These are phyloP conservation scores for Gonocerus acuteangulatus DNA, from an alignment of 2,888 invertebrate genomes.

Conservation along the genomic window DNA sequence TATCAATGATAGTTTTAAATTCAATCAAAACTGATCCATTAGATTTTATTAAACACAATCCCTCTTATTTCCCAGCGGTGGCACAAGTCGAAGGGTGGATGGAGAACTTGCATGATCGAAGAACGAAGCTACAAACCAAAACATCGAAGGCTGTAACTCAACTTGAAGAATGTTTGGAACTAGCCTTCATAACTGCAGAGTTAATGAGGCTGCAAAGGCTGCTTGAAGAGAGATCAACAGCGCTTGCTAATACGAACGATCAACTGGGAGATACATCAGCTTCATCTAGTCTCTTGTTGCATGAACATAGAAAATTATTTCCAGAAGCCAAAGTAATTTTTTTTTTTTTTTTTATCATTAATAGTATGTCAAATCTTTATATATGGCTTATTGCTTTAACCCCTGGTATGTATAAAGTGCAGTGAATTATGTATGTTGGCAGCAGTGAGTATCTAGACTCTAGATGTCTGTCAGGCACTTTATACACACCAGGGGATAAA, in stretches of 20 bases:
- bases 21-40: too few relatives aligned
- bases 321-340: slow-evolving; percentile 56
- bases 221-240: slow-evolving; percentile 50
- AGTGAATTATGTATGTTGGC: too few relatives aligned
- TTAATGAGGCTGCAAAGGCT: slow-evolving; percentile 56
- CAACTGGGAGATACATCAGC: slow-evolving; percentile 64
- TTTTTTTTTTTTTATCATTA: too few relatives aligned
- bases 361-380: too few relatives aligned
- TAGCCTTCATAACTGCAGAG: slow-evolving; percentile 65
- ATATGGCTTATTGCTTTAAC: too few relatives aligned
- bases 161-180: slow-evolving; percentile 68
- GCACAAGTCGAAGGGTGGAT: slow-evolving; percentile 66
- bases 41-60: too few relatives aligned
- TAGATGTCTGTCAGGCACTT: too few relatives aligned
- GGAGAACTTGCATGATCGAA: slow-evolving; percentile 65
- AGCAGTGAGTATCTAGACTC: too few relatives aligned
- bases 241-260: slow-evolving; percentile 51
- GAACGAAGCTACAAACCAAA: slow-evolving; percentile 60
- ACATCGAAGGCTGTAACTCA: slow-evolving; percentile 63
- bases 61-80: slow-evolving; percentile 47
- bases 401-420: too few relatives aligned
- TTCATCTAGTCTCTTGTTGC: slow-evolving; percentile 58
- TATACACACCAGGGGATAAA: too few relatives aligned
- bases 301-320: slow-evolving; percentile 60
- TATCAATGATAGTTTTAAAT: too few relatives aligned